Evolutionary conservation across 92 coral and sea anemone genomes (phyloP).

Genomic region (Desmophyllum pertusum): DNA sequence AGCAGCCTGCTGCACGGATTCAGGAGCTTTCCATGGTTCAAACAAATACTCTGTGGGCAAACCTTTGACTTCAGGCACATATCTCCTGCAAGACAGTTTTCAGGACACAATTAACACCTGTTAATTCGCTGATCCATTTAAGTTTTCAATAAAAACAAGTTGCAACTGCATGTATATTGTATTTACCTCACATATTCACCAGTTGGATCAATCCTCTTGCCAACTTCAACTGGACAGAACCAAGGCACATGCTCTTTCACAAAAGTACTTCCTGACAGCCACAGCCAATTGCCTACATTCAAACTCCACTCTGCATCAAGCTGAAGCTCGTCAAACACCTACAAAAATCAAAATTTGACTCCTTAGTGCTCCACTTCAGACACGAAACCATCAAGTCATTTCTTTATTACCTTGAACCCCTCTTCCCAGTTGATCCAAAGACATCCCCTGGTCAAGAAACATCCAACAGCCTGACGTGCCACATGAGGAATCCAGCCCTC

Average conservation of each 20-base stretch:
- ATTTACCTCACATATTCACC: constrained; percentile 72
- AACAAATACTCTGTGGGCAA: constrained; percentile 69
- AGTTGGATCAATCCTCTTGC: constrained; percentile 67
- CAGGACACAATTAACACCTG: background rate
- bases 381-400: background rate
- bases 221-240: constrained; percentile 81
- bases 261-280: constrained; percentile 72
- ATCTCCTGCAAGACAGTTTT: constrained; percentile 53
- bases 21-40: constrained; percentile 89
- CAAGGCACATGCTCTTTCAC: constrained; percentile 52
- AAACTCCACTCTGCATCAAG: constrained; percentile 85
- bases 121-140: too few relatives aligned
- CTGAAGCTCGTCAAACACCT: constrained; percentile 77
- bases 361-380: background rate
- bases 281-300: constrained; percentile 78
- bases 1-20: constrained; percentile 48
- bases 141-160: background rate
- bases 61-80: constrained; percentile 73
- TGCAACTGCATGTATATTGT: background rate
- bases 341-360: background rate
- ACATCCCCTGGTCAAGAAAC: constrained; percentile 78
- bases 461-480: constrained; percentile 76
- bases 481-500: constrained; percentile 85
- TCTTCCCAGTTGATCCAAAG: constrained; percentile 92
- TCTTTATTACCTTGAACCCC: constrained; percentile 67